Conservation (phyloP, 2,888 invertebrate genomes). For the Orchesellides sinensis region DNA sequence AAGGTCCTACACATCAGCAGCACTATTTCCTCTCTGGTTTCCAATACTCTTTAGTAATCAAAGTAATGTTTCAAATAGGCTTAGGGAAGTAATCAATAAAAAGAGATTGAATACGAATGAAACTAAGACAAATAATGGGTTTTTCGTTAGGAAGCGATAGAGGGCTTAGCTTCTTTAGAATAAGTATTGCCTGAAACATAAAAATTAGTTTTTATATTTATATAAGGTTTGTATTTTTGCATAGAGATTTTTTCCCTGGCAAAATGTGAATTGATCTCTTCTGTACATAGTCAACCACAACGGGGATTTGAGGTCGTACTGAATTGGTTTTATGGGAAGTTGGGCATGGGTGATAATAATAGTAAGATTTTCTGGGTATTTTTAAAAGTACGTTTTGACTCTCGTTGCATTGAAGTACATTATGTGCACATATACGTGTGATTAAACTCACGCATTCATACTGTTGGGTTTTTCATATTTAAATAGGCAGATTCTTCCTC, state of each 20-base stretch:
- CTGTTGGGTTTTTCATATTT: no score
- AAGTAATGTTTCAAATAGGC: slow-evolving; percentile 32
- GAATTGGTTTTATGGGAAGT: slow-evolving; percentile 60
- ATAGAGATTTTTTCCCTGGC: not conserved
- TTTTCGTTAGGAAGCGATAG: not conserved
- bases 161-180: no score
- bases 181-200: no score
- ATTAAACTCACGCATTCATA: no score
- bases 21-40: slow-evolving; percentile 74
- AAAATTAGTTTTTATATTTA: no score
- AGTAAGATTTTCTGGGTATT: slow-evolving; percentile 4
- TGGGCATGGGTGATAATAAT: slow-evolving; percentile 34
- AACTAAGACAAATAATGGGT: not conserved
- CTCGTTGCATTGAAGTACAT: no score
- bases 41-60: slow-evolving; percentile 72
- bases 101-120: not conserved
- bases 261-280: slow-evolving; percentile 54
- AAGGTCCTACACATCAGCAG: slow-evolving; percentile 70
- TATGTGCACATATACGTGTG: not conserved
- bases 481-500: no score
- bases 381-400: no score
- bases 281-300: slow-evolving; percentile 60
- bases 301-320: slow-evolving; percentile 60
- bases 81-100: slow-evolving; percentile 26
- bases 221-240: not conserved